phyloP scores from a whole-genome alignment of 2,113 vertebrate genomes.

The Xiphorhynchus elegans region DNA sequence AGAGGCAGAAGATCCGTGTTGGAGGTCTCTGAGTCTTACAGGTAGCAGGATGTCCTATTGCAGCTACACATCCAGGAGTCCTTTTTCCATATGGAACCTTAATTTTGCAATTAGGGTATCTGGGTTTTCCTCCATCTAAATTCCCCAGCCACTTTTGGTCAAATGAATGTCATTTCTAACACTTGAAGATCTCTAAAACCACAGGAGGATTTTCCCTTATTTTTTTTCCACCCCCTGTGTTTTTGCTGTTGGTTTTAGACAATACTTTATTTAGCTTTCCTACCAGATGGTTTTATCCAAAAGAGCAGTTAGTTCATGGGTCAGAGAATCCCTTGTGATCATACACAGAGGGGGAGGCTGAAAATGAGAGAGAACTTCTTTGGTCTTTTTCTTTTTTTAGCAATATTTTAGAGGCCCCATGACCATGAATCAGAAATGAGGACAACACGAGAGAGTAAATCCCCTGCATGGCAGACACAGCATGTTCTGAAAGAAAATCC shows the following conservation, averaged over 20 bases:
- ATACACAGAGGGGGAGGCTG: background rate
- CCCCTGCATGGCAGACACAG: background rate
- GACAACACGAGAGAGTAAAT: background rate
- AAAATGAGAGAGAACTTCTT: background rate
- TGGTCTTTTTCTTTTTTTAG: background rate
- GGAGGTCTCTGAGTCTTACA: background rate
- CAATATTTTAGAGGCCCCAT: background rate
- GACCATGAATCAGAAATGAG: background rate
- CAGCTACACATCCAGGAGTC: background rate
- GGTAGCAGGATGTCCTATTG: background rate
- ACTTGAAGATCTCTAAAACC: background rate
- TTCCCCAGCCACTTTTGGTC: background rate
- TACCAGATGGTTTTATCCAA: background rate
- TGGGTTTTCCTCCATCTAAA: rapidly evolving
- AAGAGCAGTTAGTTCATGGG: conserved; percentile 22
- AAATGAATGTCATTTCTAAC: background rate
- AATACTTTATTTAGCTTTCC: conserved; percentile 9
- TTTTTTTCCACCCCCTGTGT: background rate
- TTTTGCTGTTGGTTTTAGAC: background rate
- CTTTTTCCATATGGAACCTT: background rate
- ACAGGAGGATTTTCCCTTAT: background rate
- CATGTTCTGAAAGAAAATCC: background rate
- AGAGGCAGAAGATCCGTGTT: rapidly evolving
- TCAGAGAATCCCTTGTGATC: conserved; percentile 9
- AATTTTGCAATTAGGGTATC: background rate